A percentile compares a stretch with the other conserved stretches of the same genome.
Evolutionary conservation across 2,797 vertebrate genomes (phyloP).

Genomic region (Danio choprae): DNA sequence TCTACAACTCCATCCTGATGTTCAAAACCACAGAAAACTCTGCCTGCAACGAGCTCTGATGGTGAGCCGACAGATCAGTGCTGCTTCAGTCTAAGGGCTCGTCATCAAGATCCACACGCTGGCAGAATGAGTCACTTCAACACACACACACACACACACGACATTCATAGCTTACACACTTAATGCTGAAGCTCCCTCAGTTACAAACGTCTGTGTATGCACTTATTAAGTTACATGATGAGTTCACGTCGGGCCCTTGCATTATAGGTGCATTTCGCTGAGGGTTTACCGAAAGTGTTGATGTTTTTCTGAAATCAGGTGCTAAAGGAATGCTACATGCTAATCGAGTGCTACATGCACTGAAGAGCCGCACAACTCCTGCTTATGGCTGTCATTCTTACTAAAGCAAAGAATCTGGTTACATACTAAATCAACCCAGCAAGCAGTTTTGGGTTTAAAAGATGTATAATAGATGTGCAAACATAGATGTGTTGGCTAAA

Average conservation of each 20-base stretch:
- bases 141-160: too few species aligned
- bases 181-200: background rate
- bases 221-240: background rate
- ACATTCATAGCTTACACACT: background rate
- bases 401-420: background rate
- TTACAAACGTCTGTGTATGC: background rate
- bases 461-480: too few species aligned
- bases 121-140: background rate
- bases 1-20: conserved; percentile 90
- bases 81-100: conserved; percentile 22
- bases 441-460: too few species aligned
- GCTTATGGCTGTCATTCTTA: background rate
- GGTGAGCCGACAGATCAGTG: background rate
- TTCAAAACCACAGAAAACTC: conserved; percentile 87
- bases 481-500: too few species aligned
- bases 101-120: background rate
- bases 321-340: conserved; percentile 10
- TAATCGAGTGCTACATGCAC: background rate
- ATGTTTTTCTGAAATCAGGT: background rate
- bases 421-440: background rate
- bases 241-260: background rate
- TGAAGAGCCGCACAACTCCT: conserved; percentile 3
- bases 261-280: conserved; percentile 19
- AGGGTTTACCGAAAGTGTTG: conserved; percentile 15
- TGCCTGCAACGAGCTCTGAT: conserved; percentile 84